Percentiles rank a stretch among this genome's conserved stretches.
Conservation (phyloP, 2,113 vertebrate species). For the Nannobrachium achirus region DNA sequence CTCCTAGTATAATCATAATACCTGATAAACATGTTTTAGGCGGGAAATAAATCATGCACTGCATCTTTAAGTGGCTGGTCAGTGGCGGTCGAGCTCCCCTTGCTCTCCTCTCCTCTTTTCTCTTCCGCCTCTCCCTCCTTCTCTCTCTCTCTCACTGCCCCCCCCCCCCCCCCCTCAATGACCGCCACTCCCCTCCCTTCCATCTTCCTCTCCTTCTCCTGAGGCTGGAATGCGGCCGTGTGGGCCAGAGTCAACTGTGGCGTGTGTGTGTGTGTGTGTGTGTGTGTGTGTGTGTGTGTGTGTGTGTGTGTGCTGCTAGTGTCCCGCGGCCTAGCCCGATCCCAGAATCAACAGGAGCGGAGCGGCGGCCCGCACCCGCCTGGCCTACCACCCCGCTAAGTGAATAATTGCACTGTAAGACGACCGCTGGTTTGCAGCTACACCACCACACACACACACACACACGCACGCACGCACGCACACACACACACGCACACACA, state of each 20-base stretch:
- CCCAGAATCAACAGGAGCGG: conserved; percentile 64
- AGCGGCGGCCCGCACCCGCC: conserved; percentile 47
- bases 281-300: conserved; percentile 62
- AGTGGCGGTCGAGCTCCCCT: too few species aligned
- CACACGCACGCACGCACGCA: conserved; percentile 26
- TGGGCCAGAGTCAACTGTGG: conserved; percentile 72
- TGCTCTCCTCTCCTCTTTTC: too few species aligned
- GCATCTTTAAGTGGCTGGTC: too few species aligned
- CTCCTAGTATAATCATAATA: too few species aligned
- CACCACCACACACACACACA: conserved; percentile 51
- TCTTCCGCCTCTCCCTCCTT: neutral
- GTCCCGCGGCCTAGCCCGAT: conserved; percentile 49
- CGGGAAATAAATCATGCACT: too few species aligned
- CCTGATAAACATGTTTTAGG: too few species aligned
- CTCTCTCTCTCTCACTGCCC: neutral
- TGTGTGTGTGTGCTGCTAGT: conserved; percentile 56
- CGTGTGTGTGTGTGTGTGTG: conserved; percentile 61
- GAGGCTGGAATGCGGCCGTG: conserved; percentile 60
- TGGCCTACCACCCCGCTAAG: conserved; percentile 57
- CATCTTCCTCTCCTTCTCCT: conserved; percentile 17
- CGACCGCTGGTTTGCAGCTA: conserved; percentile 57
- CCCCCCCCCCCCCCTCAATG: neutral
- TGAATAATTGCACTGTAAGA: conserved; percentile 76
- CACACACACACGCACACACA: conserved; percentile 20
- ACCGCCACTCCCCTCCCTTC: too few species aligned